These are phyloP conservation scores for Heterodera filipjevi DNA, from an alignment of 2,888 invertebrate genomes.

Conservation along the genomic window DNA sequence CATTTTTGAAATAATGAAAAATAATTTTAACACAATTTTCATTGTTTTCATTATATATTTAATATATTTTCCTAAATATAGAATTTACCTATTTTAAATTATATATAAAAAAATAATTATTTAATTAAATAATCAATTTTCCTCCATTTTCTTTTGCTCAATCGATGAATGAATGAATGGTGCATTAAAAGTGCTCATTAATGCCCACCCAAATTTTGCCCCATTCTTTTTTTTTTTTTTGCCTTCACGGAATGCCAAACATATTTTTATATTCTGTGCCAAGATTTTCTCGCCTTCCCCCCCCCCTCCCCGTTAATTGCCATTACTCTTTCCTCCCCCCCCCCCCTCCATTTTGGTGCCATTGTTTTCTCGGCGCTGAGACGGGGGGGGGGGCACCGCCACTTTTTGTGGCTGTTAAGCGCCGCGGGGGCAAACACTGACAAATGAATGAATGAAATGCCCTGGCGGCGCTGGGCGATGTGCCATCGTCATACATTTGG, in stretches of 20 bases:
- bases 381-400: neutral
- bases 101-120: neutral
- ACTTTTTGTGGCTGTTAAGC: neutral
- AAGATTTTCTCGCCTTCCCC: neutral
- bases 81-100: neutral
- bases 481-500: slow-evolving; percentile 9
- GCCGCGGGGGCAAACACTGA: neutral
- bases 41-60: too few relatives aligned
- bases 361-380: neutral
- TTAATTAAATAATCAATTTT: too few relatives aligned
- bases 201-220: neutral
- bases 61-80: neutral
- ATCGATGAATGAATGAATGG: too few relatives aligned
- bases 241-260: neutral
- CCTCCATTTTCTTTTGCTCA: too few relatives aligned
- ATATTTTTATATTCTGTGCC: neutral
- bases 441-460: neutral
- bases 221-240: too few relatives aligned
- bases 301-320: neutral
- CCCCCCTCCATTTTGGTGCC: neutral
- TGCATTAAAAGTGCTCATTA: too few relatives aligned
- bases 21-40: too few relatives aligned
- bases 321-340: neutral
- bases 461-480: neutral
- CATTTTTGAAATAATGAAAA: too few relatives aligned